Conservation (phyloP, 2,113 vertebrate genomes). For the Ursus arctos region DNA sequence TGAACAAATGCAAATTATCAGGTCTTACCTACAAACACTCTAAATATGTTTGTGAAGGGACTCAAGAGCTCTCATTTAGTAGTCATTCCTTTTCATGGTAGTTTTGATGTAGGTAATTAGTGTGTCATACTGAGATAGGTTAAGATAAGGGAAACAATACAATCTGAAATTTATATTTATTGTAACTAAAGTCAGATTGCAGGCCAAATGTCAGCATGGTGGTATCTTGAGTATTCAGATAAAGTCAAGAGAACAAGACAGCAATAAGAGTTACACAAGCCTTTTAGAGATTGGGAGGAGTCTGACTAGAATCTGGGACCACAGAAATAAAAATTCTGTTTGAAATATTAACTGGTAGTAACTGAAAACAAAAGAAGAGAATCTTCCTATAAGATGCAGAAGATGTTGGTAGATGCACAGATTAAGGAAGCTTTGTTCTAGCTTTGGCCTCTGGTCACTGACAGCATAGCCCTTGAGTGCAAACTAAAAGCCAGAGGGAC, state of each 20-base stretch:
- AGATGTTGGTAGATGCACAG: neutral
- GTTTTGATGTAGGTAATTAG: neutral
- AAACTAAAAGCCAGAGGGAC: slow-evolving; percentile 59
- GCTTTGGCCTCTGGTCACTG: slow-evolving; percentile 39
- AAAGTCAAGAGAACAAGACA: slow-evolving; percentile 32
- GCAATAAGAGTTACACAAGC: neutral
- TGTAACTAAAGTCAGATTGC: slow-evolving; percentile 53
- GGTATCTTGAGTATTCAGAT: slow-evolving; percentile 53
- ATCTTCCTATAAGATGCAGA: slow-evolving; percentile 35
- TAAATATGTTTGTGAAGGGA: neutral
- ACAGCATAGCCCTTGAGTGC: neutral
- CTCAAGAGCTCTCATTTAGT: neutral
- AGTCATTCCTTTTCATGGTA: neutral
- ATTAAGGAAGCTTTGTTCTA: slow-evolving; percentile 56
- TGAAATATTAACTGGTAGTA: slow-evolving; percentile 73
- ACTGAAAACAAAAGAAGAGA: slow-evolving; percentile 68
- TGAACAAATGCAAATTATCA: neutral
- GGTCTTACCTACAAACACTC: neutral
- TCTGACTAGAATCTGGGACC: slow-evolving; percentile 72
- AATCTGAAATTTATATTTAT: slow-evolving; percentile 53
- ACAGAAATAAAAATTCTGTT: slow-evolving; percentile 58
- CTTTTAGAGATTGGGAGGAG: slow-evolving; percentile 44
- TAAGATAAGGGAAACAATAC: neutral
- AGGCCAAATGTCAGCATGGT: slow-evolving; percentile 49
- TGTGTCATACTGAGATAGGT: neutral